A percentile compares a stretch with the other conserved stretches of the same genome.
phyloP scores from a whole-genome alignment of 2,797 vertebrate species.

The Syndactyla subalaris region DNA sequence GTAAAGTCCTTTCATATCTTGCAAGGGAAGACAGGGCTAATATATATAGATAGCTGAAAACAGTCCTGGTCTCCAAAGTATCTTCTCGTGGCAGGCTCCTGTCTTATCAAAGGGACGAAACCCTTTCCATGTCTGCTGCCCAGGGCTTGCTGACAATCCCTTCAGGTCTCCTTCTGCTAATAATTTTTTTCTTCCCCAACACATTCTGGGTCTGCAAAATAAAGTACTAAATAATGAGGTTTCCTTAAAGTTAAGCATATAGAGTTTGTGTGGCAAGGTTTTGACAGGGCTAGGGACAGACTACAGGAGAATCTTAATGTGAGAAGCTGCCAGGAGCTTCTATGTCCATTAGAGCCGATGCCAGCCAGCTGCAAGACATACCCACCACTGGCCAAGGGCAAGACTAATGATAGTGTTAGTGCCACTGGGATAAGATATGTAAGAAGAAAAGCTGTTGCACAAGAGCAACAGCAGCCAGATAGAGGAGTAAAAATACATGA shows the following conservation, averaged over 20 bases:
- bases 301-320: background rate
- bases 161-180: too few species aligned
- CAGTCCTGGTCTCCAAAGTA: too few species aligned
- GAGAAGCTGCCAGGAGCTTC: background rate
- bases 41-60: too few species aligned
- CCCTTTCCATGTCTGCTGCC: too few species aligned
- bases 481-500: background rate
- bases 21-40: too few species aligned
- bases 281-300: background rate
- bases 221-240: background rate
- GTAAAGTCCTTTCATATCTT: too few species aligned
- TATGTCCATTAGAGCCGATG: background rate
- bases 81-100: too few species aligned
- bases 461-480: background rate
- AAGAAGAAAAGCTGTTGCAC: background rate
- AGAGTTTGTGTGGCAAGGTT: background rate
- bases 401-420: background rate
- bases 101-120: too few species aligned
- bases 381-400: background rate
- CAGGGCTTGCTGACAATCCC: too few species aligned
- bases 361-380: background rate
- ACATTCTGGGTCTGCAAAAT: background rate
- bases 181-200: too few species aligned
- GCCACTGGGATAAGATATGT: background rate
- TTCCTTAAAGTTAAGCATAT: background rate